Percentiles rank a stretch among this genome's conserved stretches.
These are phyloP conservation scores for Ovibos moschatus DNA, from an alignment of 2,113 vertebrate genomes.

Conservation along the genomic window DNA sequence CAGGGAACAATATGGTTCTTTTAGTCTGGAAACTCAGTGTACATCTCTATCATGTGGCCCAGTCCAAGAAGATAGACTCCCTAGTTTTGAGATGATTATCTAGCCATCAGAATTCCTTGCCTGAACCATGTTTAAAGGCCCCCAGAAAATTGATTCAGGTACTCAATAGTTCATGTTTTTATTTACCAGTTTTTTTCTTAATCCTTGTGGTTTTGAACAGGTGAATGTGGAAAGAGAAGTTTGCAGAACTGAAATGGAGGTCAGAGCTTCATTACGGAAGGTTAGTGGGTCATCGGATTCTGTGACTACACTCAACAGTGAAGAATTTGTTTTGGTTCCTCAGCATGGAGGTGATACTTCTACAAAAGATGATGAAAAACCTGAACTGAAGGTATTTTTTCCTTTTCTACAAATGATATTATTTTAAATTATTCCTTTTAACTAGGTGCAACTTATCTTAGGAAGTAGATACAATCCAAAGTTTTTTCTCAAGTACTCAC, in stretches of 20 bases:
- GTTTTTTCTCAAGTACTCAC: background rate
- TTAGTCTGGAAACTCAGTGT: constrained; percentile 33
- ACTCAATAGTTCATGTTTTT: constrained; percentile 1
- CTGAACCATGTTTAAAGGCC: constrained; percentile 14
- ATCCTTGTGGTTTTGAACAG: constrained; percentile 26
- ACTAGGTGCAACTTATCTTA: background rate
- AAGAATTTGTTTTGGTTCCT: constrained; percentile 94
- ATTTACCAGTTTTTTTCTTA: background rate
- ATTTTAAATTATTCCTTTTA: constrained; percentile 33
- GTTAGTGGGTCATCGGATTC: constrained; percentile 88
- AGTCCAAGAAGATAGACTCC: background rate
- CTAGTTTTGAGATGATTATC: constrained; percentile 15
- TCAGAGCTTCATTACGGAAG: constrained; percentile 88
- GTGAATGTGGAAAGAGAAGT: constrained; percentile 71
- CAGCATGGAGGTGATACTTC: constrained; percentile 83
- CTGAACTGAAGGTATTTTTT: constrained; percentile 88
- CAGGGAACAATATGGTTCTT: constrained; percentile 41
- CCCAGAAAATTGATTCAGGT: background rate
- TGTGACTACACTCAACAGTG: constrained; percentile 89
- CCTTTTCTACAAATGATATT: background rate
- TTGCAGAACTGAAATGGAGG: constrained; percentile 87
- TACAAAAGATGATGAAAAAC: constrained; percentile 87
- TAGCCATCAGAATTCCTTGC: background rate
- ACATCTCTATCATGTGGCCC: constrained; percentile 27
- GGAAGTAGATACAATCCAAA: background rate